phyloP scores from a whole-genome alignment of 2,888 invertebrate species.

The Caenorhabditis sinica region DNA sequence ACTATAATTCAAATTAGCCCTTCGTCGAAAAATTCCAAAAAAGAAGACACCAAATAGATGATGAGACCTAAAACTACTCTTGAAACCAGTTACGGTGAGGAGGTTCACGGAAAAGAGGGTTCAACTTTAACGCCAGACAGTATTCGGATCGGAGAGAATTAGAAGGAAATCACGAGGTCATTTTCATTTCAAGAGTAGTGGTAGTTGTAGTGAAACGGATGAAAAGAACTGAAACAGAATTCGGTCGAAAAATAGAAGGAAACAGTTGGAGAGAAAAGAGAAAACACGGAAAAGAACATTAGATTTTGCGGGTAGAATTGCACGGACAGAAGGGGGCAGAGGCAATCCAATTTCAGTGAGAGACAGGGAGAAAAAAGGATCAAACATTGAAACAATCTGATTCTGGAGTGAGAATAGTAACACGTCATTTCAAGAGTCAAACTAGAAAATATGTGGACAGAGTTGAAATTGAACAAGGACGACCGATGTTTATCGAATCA shows the following conservation, averaged over 20 bases:
- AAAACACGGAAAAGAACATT: constrained; percentile 31
- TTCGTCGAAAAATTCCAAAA: constrained; percentile 15
- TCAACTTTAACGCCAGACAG: constrained; percentile 37
- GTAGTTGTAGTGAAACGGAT: constrained; percentile 28
- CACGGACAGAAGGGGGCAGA: constrained; percentile 19
- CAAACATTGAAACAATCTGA: constrained; percentile 50
- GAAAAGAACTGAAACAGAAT: constrained; percentile 35
- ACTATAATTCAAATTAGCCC: constrained; percentile 33
- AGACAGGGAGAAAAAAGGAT: constrained; percentile 16
- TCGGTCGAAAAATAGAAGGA: constrained; percentile 17
- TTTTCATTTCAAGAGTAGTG: constrained; percentile 38
- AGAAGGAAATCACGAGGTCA: constrained; percentile 52
- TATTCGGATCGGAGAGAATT: constrained; percentile 3
- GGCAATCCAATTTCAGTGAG: constrained; percentile 47
- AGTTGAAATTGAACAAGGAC: constrained; percentile 1
- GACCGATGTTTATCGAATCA: constrained; percentile 21
- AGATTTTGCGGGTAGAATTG: constrained; percentile 39
- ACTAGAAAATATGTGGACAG: constrained; percentile 16
- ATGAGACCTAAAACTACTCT: constrained; percentile 26
- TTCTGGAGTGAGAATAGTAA: constrained; percentile 19
- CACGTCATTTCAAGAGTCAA: constrained; percentile 10
- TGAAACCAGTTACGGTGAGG: constrained; percentile 38
- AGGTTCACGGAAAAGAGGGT: constrained; percentile 31
- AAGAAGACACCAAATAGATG: constrained; percentile 25
- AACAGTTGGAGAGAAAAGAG: background rate